These are phyloP conservation scores for Tuta absoluta DNA, from an alignment of 2,888 invertebrate genomes.

Conservation along the genomic window DNA sequence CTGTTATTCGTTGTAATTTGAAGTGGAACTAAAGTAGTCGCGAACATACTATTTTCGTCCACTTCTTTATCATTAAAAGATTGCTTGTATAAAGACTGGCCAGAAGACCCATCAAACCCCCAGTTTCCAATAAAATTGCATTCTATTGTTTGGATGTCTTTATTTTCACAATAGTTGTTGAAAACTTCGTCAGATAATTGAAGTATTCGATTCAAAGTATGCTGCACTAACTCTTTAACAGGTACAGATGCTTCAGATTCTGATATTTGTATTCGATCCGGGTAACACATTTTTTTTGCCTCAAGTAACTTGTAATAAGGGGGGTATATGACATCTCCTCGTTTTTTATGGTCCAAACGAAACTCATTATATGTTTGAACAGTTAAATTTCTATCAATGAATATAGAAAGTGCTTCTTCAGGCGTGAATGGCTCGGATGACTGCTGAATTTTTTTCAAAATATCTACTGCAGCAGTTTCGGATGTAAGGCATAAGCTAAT, in stretches of 20 bases:
- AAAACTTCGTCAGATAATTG: neutral
- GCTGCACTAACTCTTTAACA: neutral
- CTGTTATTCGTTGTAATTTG: neutral
- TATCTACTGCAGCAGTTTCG: neutral
- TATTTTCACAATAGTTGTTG: neutral
- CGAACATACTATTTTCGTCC: conserved; percentile 14
- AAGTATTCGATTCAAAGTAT: neutral
- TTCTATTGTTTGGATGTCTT: neutral
- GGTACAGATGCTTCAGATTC: conserved; percentile 7
- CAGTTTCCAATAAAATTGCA: conserved; percentile 26
- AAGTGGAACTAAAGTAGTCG: conserved; percentile 17
- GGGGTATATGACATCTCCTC: neutral
- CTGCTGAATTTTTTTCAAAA: neutral
- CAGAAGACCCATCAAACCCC: conserved; percentile 28
- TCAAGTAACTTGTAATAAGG: neutral
- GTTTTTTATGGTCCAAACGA: neutral
- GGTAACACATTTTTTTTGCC: conserved; percentile 4
- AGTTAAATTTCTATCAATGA: neutral
- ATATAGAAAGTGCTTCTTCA: neutral
- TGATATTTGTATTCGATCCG: neutral
- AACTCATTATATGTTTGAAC: conserved; percentile 1
- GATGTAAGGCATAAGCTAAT: neutral
- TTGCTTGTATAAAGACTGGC: conserved; percentile 29
- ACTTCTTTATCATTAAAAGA: neutral
- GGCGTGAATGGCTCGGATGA: neutral